phyloP scores from a whole-genome alignment of 2,888 invertebrate genomes.

The Brachyopa scutellaris region DNA sequence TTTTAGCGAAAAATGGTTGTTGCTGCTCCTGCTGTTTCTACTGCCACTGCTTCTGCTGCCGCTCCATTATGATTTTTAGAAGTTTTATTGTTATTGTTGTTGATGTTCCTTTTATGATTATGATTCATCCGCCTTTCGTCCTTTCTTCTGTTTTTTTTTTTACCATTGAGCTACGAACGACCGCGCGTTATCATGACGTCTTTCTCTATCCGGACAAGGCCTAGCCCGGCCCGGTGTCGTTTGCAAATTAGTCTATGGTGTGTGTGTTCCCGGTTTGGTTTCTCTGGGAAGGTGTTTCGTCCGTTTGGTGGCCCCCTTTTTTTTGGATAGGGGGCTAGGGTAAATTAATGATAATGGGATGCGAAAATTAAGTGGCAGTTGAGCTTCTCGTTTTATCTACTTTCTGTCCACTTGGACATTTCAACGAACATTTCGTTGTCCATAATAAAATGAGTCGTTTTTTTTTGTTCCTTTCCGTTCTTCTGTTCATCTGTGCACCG shows the following conservation, averaged over 20 bases:
- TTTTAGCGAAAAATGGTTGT: constrained; percentile 21
- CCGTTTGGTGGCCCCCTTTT: neutral
- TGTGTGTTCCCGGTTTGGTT: too few relatives aligned
- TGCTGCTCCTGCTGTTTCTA: constrained; percentile 14
- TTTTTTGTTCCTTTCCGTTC: neutral
- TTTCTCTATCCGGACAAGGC: constrained; percentile 27
- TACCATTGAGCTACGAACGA: constrained; percentile 8
- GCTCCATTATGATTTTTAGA: constrained; percentile 69
- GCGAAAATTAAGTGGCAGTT: constrained; percentile 73
- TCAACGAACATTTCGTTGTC: constrained; percentile 56
- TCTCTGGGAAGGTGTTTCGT: constrained; percentile 25
- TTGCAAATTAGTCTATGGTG: constrained; percentile 54
- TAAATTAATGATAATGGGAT: constrained; percentile 72
- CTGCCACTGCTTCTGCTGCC: constrained; percentile 5
- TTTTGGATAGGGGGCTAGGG: constrained; percentile 35
- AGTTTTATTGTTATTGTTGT: constrained; percentile 73
- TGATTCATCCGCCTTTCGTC: constrained; percentile 57
- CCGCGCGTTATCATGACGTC: constrained; percentile 34
- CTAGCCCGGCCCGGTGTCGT: constrained; percentile 1
- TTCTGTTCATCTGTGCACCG: neutral
- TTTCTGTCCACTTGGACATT: constrained; percentile 71
- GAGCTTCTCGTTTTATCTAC: constrained; percentile 71
- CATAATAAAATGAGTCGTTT: constrained; percentile 65
- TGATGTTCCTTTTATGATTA: constrained; percentile 72
- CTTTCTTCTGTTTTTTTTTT: constrained; percentile 18